Evolutionary conservation across 2,797 vertebrate species (phyloP).

Genomic region (Xyrichtys novacula): DNA sequence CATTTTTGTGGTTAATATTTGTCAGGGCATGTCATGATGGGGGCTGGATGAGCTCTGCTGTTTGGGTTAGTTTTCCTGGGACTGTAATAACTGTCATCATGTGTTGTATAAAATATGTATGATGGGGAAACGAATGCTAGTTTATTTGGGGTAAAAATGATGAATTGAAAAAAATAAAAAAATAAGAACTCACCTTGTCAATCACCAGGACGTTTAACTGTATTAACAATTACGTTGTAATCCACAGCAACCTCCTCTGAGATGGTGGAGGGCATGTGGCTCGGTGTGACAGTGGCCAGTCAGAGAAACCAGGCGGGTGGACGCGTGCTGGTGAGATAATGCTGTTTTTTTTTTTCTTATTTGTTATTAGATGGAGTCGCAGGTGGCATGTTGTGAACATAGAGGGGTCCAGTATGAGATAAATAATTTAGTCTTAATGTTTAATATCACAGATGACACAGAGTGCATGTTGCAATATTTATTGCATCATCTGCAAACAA

Average conservation of each 20-base stretch:
- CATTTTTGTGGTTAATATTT: slow-evolving; percentile 63
- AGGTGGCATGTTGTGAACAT: neutral
- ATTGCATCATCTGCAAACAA: neutral
- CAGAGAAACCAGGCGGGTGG: slow-evolving; percentile 83
- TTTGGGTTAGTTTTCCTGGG: slow-evolving; percentile 24
- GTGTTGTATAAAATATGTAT: slow-evolving; percentile 6
- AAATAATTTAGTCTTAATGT: slow-evolving; percentile 3
- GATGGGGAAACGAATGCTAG: neutral
- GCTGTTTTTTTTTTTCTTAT: slow-evolving; percentile 14
- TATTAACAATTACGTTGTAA: neutral
- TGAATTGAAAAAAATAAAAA: too few species aligned
- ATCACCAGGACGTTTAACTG: too few species aligned
- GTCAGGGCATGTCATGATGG: slow-evolving; percentile 57
- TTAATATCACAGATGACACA: slow-evolving; percentile 9
- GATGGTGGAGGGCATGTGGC: slow-evolving; percentile 96
- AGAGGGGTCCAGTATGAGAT: neutral
- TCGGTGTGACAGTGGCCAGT: slow-evolving; percentile 94
- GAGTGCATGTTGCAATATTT: neutral
- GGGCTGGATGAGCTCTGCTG: slow-evolving; percentile 18
- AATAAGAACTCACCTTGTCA: too few species aligned
- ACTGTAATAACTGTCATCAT: slow-evolving; percentile 13
- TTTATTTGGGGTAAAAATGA: neutral
- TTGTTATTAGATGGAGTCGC: slow-evolving; percentile 10
- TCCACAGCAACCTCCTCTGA: slow-evolving; percentile 84
- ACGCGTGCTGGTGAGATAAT: slow-evolving; percentile 91